A percentile compares a stretch with the other conserved stretches of the same genome.
Conservation (phyloP, 2,113 vertebrate genomes). For the Gambusia holbrooki region DNA sequence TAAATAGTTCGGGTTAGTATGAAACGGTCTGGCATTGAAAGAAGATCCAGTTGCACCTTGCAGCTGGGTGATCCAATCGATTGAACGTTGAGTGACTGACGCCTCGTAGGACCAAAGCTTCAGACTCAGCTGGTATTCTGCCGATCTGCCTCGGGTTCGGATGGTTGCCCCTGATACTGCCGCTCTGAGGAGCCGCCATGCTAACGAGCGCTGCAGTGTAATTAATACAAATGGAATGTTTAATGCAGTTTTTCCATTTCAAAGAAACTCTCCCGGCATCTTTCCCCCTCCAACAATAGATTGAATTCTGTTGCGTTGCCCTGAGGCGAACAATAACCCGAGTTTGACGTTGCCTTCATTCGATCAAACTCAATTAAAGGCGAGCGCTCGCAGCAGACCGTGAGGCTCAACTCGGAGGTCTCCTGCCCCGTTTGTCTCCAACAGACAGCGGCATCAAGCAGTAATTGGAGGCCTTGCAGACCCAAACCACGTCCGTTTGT, state of each 20-base stretch:
- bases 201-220: conserved; percentile 64
- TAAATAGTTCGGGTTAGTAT: too few species aligned
- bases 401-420: conserved; percentile 13
- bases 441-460: conserved; percentile 50
- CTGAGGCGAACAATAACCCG: conserved; percentile 66
- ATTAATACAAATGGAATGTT: conserved; percentile 80
- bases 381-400: conserved; percentile 24
- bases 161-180: conserved; percentile 51
- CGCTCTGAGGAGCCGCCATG: conserved; percentile 25
- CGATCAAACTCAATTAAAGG: conserved; percentile 66
- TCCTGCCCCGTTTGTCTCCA: conserved; percentile 53
- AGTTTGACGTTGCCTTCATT: conserved; percentile 62
- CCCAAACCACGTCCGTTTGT: conserved; percentile 56
- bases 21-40: too few species aligned
- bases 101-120: conserved; percentile 60
- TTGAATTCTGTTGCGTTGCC: conserved; percentile 56
- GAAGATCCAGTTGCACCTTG: conserved; percentile 51
- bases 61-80: conserved; percentile 62
- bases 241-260: conserved; percentile 80
- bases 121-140: conserved; percentile 46
- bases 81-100: conserved; percentile 71
- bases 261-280: conserved; percentile 72
- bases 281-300: conserved; percentile 36
- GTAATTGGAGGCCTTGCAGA: conserved; percentile 74
- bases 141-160: conserved; percentile 45